A percentile compares a stretch with the other conserved stretches of the same genome.
Evolutionary conservation across 2,797 vertebrate species (phyloP).

Genomic region (Lacerta viridis): DNA sequence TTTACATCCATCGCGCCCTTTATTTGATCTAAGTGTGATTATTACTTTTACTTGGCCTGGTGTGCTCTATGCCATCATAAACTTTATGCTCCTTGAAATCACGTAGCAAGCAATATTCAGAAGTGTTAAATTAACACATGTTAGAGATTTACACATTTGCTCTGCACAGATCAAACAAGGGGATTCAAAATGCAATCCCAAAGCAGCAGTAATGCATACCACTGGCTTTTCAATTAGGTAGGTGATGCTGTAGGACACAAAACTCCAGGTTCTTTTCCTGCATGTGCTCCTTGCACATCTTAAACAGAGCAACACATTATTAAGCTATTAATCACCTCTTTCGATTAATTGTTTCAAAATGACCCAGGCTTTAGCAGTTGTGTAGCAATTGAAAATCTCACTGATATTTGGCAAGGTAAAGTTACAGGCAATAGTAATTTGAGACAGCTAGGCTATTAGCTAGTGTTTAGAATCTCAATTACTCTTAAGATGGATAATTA

Average conservation of each 20-base stretch:
- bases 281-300: conserved; percentile 60
- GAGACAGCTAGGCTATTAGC: conserved; percentile 79
- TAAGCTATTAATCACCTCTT: conserved; percentile 85
- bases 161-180: conserved; percentile 50
- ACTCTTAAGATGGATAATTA: conserved; percentile 83
- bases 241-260: conserved; percentile 70
- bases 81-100: conserved; percentile 34
- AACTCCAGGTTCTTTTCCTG: conserved; percentile 73
- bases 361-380: conserved; percentile 74
- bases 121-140: conserved; percentile 62
- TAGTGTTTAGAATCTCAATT: conserved; percentile 84
- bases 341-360: conserved; percentile 83
- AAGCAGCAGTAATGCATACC: conserved; percentile 60
- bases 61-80: not conserved
- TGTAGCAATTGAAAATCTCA: conserved; percentile 78
- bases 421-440: conserved; percentile 78
- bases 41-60: not conserved
- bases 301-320: conserved; percentile 81
- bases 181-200: conserved; percentile 59
- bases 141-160: conserved; percentile 55
- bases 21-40: rapidly evolving
- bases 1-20: rapidly evolving
- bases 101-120: conserved; percentile 42
- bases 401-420: conserved; percentile 81
- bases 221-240: conserved; percentile 69